These are phyloP conservation scores for Aradus depressus DNA, from an alignment of 2,888 invertebrate genomes.

Conservation along the genomic window DNA sequence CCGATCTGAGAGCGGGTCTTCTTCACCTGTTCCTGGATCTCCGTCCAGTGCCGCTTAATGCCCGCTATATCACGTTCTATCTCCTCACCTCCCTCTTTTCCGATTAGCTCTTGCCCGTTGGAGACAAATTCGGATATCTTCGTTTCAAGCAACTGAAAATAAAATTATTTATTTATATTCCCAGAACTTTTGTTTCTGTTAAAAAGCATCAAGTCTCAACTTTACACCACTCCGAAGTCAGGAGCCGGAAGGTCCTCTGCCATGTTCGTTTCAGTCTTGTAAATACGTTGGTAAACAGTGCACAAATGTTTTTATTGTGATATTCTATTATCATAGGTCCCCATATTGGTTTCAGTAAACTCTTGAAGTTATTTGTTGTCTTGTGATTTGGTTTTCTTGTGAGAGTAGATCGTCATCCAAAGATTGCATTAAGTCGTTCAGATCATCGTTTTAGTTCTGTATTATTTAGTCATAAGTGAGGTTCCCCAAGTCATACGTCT, in stretches of 20 bases:
- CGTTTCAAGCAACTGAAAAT: constrained; percentile 51
- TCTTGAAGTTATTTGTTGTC: too few relatives aligned
- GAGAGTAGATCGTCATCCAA: too few relatives aligned
- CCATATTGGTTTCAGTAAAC: too few relatives aligned
- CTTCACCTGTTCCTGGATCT: constrained; percentile 53
- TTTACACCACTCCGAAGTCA: background rate
- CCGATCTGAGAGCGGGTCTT: constrained; percentile 54
- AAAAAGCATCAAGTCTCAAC: background rate
- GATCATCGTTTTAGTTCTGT: too few relatives aligned
- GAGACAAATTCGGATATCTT: constrained; percentile 57
- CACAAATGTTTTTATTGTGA: too few relatives aligned
- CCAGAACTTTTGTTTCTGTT: background rate
- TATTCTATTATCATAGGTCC: too few relatives aligned
- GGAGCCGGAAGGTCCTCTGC: background rate
- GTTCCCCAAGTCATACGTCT: too few relatives aligned
- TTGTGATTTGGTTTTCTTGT: too few relatives aligned
- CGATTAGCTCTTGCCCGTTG: constrained; percentile 45
- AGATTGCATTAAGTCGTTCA: too few relatives aligned
- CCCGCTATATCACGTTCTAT: constrained; percentile 52
- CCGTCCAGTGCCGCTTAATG: constrained; percentile 50
- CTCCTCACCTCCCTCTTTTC: constrained; percentile 36
- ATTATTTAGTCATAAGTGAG: too few relatives aligned
- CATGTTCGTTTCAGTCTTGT: background rate
- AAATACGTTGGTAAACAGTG: too few relatives aligned
- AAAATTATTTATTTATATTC: background rate